Conservation (phyloP, 2,888 invertebrate species). For the Poecilobothrus nobilitatus region DNA sequence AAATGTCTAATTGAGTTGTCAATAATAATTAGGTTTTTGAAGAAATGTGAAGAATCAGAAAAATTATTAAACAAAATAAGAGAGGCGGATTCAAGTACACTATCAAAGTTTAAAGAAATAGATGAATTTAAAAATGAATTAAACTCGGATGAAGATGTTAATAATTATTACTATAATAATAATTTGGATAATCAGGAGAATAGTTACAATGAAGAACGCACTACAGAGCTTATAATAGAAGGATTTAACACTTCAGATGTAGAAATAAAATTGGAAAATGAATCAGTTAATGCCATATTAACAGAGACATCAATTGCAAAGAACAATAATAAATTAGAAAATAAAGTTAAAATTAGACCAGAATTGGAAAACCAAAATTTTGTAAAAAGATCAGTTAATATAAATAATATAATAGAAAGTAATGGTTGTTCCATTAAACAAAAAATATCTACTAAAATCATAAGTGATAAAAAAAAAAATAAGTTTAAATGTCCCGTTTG, state of each 20-base stretch:
- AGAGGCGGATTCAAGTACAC: background rate
- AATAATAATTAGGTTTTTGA: background rate
- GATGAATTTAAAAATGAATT: background rate
- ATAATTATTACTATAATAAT: background rate
- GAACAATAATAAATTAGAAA: background rate
- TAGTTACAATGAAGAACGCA: background rate
- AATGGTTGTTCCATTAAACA: background rate
- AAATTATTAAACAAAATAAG: background rate
- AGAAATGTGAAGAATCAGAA: background rate
- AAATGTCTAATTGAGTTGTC: conserved; percentile 11
- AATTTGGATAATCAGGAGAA: background rate
- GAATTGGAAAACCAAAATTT: no score
- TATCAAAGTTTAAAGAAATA: background rate
- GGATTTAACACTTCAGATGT: background rate
- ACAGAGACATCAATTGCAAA: background rate
- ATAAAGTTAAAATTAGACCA: background rate
- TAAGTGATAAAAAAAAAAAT: background rate
- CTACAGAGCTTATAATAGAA: background rate
- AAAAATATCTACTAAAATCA: no score
- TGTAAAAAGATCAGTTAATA: no score
- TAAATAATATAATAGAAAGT: no score
- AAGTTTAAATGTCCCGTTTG: background rate
- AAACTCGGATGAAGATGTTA: background rate
- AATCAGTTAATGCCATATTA: background rate
- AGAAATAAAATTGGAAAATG: background rate